Conservation (phyloP, 92 coral and sea anemone genomes). For the Bergia puertoricense region DNA sequence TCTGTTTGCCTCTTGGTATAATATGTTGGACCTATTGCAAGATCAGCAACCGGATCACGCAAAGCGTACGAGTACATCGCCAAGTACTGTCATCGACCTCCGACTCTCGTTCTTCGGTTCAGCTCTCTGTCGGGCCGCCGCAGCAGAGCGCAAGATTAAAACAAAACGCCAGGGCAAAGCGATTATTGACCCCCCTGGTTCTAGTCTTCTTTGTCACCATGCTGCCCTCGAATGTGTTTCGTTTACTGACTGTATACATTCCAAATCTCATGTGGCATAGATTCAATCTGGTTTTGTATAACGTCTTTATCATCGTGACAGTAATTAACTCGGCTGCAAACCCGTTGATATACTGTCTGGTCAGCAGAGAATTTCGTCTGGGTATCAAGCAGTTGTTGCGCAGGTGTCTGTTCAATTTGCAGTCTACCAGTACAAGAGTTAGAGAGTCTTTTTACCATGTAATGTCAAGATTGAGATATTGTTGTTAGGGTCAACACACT, state of each 20-base stretch:
- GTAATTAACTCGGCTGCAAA: conserved; percentile 22
- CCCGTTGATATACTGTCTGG: conserved; percentile 27
- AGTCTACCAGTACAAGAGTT: background rate
- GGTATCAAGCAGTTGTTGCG: conserved; percentile 9
- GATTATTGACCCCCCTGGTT: conserved; percentile 34
- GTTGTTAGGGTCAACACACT: background rate
- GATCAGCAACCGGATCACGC: conserved; percentile 29
- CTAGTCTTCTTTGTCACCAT: conserved; percentile 26
- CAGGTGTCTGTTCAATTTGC: background rate
- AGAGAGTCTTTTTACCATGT: background rate
- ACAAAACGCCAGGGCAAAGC: conserved; percentile 24
- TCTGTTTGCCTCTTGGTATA: conserved; percentile 6
- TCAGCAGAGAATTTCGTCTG: conserved; percentile 35
- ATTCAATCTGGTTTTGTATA: conserved; percentile 12
- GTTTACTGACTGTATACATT: conserved; percentile 13
- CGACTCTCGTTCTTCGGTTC: background rate
- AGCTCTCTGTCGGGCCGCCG: background rate
- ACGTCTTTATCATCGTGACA: conserved; percentile 6
- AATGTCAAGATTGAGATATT: conserved; percentile 2
- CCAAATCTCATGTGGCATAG: background rate
- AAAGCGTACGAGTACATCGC: conserved; percentile 20
- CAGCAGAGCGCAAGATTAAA: conserved; percentile 21
- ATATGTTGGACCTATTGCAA: conserved; percentile 39
- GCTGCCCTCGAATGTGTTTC: conserved; percentile 29
- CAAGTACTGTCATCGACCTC: background rate